Evolutionary conservation across 2,113 vertebrate species (phyloP).

Genomic region (Vulpes ferrilata): DNA sequence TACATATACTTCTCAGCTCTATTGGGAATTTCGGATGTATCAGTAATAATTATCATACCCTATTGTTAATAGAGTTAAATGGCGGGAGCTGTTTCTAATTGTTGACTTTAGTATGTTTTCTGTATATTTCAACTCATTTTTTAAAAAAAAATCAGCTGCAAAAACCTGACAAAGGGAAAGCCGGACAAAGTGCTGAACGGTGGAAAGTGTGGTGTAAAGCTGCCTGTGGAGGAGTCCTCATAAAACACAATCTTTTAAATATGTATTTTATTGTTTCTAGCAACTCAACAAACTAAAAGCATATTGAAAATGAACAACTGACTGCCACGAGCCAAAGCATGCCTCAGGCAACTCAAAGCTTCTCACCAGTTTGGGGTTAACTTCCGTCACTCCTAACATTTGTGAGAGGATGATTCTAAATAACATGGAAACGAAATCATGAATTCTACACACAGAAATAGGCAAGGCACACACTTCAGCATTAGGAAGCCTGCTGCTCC

Average conservation of each 20-base stretch:
- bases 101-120: constrained; percentile 39
- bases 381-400: constrained; percentile 28
- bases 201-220: not conserved
- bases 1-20: not conserved
- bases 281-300: constrained; percentile 75
- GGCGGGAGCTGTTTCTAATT: not conserved
- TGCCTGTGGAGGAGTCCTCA: constrained; percentile 31
- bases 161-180: constrained; percentile 42
- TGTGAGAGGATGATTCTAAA: constrained; percentile 64
- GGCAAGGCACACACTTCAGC: not conserved
- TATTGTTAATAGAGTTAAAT: constrained; percentile 39
- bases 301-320: constrained; percentile 80
- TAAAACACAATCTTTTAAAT: constrained; percentile 61
- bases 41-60: constrained; percentile 1
- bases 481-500: not conserved
- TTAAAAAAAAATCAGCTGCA: not conserved
- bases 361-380: constrained; percentile 67
- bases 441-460: constrained; percentile 35
- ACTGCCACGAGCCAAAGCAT: constrained; percentile 69
- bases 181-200: not conserved
- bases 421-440: constrained; percentile 30
- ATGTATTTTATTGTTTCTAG: constrained; percentile 76
- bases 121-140: constrained; percentile 20
- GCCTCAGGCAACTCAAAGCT: constrained; percentile 74
- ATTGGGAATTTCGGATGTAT: constrained; percentile 16